A percentile compares a stretch with the other conserved stretches of the same genome.
These are phyloP conservation scores for Drosophila murphyi DNA, from an alignment of 1,140 invertebrate species.

Conservation along the genomic window DNA sequence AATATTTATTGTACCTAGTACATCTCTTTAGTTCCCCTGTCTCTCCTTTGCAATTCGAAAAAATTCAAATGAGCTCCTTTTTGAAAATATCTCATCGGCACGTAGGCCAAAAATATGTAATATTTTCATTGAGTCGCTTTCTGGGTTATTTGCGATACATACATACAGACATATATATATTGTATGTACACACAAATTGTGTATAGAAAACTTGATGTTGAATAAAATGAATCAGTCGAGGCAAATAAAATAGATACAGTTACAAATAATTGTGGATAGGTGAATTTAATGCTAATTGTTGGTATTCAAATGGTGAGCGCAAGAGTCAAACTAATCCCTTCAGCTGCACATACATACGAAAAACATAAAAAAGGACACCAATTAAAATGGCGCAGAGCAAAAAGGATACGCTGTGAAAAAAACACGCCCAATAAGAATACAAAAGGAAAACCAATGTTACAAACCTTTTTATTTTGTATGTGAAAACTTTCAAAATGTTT, in stretches of 20 bases:
- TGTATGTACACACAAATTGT: constrained; percentile 12
- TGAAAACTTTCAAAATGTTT: constrained; percentile 7
- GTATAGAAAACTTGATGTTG: background rate
- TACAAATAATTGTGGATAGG: background rate
- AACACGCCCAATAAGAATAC: constrained; percentile 43
- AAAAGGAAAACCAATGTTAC: constrained; percentile 23
- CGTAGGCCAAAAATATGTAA: background rate
- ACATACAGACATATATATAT: constrained; percentile 26
- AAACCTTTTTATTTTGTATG: constrained; percentile 29
- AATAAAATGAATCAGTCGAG: background rate
- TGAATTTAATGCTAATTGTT: background rate
- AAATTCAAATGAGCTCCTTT: background rate
- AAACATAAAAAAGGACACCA: constrained; percentile 27
- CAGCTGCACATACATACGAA: constrained; percentile 22
- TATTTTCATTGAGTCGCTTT: constrained; percentile 11
- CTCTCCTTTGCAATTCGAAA: background rate
- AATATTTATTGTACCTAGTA: background rate
- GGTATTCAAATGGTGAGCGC: background rate
- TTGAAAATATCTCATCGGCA: background rate
- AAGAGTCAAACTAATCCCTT: constrained; percentile 9
- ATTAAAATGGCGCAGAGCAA: constrained; percentile 44
- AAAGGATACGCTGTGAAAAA: constrained; percentile 18
- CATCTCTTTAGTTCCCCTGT: background rate
- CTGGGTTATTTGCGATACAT: constrained; percentile 37
- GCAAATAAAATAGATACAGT: background rate